Conservation (phyloP, 2,888 invertebrate genomes). For the Agrochola macilenta region DNA sequence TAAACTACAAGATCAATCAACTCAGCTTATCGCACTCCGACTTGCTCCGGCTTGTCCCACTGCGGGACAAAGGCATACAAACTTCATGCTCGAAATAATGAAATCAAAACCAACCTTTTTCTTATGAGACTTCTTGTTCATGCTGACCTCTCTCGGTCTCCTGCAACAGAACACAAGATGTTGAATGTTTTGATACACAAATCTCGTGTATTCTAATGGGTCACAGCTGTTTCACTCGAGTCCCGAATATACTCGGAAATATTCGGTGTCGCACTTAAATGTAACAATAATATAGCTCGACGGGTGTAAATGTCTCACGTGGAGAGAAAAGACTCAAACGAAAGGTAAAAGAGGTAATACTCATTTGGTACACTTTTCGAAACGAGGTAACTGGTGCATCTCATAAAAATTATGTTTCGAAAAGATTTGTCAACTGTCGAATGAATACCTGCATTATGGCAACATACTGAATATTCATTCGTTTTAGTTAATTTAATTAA, state of each 20-base stretch:
- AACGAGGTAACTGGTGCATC: too few relatives aligned
- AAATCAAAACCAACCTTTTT: constrained; percentile 81
- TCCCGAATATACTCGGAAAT: constrained; percentile 27
- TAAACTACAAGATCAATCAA: neutral
- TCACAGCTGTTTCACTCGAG: constrained; percentile 59
- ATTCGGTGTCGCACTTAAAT: constrained; percentile 45
- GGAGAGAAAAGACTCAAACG: neutral
- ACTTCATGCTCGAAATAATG: neutral
- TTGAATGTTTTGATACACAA: constrained; percentile 53
- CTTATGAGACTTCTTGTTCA: constrained; percentile 88
- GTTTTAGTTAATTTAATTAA: neutral
- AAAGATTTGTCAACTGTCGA: too few relatives aligned
- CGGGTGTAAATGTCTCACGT: constrained; percentile 17
- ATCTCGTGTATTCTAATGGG: constrained; percentile 52
- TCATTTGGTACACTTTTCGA: too few relatives aligned
- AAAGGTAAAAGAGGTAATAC: neutral
- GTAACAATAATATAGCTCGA: constrained; percentile 40
- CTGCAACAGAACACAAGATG: constrained; percentile 79
- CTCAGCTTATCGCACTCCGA: too few relatives aligned
- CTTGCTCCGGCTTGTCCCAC: too few relatives aligned
- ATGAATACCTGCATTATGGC: too few relatives aligned
- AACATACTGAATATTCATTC: neutral
- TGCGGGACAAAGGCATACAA: too few relatives aligned
- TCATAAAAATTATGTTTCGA: too few relatives aligned
- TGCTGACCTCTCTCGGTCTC: constrained; percentile 63